Percentiles rank a stretch among this genome's conserved stretches.
phyloP scores from a whole-genome alignment of 2,888 invertebrate species.

The Aphodius granarius region DNA sequence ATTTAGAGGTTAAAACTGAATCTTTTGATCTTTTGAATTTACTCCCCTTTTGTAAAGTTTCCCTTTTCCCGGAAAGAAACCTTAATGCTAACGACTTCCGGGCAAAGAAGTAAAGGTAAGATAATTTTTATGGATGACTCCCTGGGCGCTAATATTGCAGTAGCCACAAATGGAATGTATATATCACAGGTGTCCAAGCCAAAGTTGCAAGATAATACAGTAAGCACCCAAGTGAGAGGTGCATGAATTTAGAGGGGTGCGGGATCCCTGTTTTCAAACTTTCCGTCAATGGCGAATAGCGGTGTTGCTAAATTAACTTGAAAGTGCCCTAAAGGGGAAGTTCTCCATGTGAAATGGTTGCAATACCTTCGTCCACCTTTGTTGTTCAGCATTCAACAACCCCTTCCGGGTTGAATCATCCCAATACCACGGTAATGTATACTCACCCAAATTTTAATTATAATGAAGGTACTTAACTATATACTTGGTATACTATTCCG shows the following conservation, averaged over 20 bases:
- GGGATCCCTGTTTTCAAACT: constrained; percentile 34
- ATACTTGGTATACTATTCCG: too few relatives aligned
- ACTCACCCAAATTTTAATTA: background rate
- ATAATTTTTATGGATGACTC: constrained; percentile 13
- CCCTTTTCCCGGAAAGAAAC: background rate
- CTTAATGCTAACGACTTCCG: background rate
- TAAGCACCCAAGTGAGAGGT: constrained; percentile 18
- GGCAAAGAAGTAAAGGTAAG: background rate
- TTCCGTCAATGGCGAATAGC: constrained; percentile 38
- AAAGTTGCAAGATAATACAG: constrained; percentile 20
- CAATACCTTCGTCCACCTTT: background rate
- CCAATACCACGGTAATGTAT: background rate
- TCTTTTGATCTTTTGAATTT: too few relatives aligned
- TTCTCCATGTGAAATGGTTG: constrained; percentile 19
- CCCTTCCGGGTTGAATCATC: background rate
- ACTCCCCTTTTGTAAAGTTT: background rate
- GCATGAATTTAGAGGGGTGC: constrained; percentile 27
- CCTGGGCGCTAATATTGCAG: background rate
- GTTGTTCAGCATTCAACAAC: background rate
- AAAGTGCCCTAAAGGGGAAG: constrained; percentile 35
- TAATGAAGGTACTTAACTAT: background rate
- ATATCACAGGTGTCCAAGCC: constrained; percentile 18
- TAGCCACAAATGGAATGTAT: background rate
- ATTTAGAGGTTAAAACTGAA: too few relatives aligned
- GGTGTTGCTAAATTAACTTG: constrained; percentile 38